Evolutionary conservation across 2,888 invertebrate species (phyloP).

Genomic region (Acanthopleura granulata): DNA sequence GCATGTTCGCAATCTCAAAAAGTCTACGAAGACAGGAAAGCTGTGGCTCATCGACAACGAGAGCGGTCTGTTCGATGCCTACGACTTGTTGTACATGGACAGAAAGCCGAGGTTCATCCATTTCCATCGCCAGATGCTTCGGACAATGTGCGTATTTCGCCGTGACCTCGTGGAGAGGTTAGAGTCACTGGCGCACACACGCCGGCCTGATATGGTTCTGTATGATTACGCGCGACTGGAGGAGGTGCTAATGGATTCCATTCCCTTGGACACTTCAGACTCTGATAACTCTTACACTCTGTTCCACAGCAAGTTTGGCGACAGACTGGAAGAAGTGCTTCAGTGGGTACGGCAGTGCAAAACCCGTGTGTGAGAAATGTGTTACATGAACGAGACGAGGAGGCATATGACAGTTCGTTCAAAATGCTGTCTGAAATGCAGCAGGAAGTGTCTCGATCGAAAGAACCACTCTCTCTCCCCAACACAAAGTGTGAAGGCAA

Average conservation of each 20-base stretch:
- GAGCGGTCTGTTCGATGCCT: slow-evolving; percentile 68
- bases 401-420: too few relatives aligned
- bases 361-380: not conserved
- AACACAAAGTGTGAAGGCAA: too few relatives aligned
- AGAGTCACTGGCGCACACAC: slow-evolving; percentile 30
- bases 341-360: slow-evolving; percentile 43
- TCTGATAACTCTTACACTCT: slow-evolving; percentile 33
- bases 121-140: slow-evolving; percentile 63
- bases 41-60: slow-evolving; percentile 71
- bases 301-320: slow-evolving; percentile 40
- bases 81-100: slow-evolving; percentile 60
- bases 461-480: too few relatives aligned
- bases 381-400: too few relatives aligned
- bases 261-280: slow-evolving; percentile 29
- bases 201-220: slow-evolving; percentile 41
- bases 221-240: slow-evolving; percentile 39
- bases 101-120: slow-evolving; percentile 46
- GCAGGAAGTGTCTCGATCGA: too few relatives aligned
- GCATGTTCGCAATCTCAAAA: slow-evolving; percentile 67
- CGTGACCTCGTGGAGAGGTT: slow-evolving; percentile 48
- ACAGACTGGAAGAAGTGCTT: slow-evolving; percentile 42
- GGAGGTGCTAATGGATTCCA: slow-evolving; percentile 39
- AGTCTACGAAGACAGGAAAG: slow-evolving; percentile 53
- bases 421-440: too few relatives aligned
- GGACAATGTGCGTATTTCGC: slow-evolving; percentile 65